Base-by-base conservation (phyloP, 2,888 invertebrate genomes). In the Hirtodrosophila alboralis region DNA sequence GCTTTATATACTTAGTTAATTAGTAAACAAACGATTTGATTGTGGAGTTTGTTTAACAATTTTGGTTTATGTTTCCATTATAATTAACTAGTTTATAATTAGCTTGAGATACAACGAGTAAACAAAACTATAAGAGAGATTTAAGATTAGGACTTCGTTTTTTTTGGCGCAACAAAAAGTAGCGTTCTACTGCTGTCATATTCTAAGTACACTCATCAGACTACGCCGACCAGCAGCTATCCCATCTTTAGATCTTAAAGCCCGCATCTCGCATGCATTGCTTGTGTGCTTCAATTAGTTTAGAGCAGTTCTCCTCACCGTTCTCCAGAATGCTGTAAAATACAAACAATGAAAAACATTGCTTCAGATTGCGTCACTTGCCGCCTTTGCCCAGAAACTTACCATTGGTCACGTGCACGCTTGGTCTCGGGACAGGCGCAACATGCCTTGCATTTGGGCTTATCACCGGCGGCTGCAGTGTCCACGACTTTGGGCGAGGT, bases 401-500 rank as follows among this genome's bases (percentile, higher is more conserved):
- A 98, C 98, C 98, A 98, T 70, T 94, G 94, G 92, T 98, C 98
- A 86, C 98, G 92, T 26, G 91, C 94, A 91, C 93, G 94, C 91
- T 97, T 98, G 0, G 98, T 98, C 91, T 98, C 98, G 0, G 98
- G 98, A 90, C 98, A 98, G 3, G 98, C 98, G 92, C 98, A 98
- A 87, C 98, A 98, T 3, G 98, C 95, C 89, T 98, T 98, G 64
- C 97, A 91, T 88, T 97, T 96, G 38, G 95, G 95, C 80, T 95
- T 94, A 4, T 78, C 86, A 5, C 57, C 72, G 30, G 41, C 45
- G 8, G 53, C 74, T 1, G 52, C 36, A 7, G 91, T 91, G 9
- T 90, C 90, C 31, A 75, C 75, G 9, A 67, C 57, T 16, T 36
- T 54, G 9, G 75, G 10, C 6, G 43, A 43, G 14, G 68, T 63